Evolutionary conservation across 2,888 invertebrate species (phyloP).

Genomic region (Axea sp.): DNA sequence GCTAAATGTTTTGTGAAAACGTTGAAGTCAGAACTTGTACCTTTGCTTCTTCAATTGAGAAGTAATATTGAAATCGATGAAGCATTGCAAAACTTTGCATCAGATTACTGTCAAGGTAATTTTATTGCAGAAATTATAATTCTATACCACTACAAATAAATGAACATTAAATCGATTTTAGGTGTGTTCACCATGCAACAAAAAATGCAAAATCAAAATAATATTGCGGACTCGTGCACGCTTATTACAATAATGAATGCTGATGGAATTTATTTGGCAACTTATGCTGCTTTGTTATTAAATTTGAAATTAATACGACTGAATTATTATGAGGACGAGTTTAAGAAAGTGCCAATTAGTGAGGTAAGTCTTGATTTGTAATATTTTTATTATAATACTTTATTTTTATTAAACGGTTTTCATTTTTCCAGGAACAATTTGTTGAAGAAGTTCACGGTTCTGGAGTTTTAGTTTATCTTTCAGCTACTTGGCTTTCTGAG

Average conservation of each 20-base stretch:
- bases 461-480: constrained; percentile 94
- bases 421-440: constrained; percentile 95
- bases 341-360: constrained; percentile 67
- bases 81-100: constrained; percentile 94
- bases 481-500: constrained; percentile 95
- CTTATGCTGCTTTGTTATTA: constrained; percentile 90
- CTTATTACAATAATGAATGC: constrained; percentile 92
- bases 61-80: constrained; percentile 95
- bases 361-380: constrained; percentile 7
- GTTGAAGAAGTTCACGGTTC: constrained; percentile 95
- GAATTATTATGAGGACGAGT: constrained; percentile 85
- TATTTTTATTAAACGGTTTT: too few relatives aligned
- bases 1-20: constrained; percentile 91
- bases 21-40: constrained; percentile 86
- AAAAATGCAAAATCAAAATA: constrained; percentile 72
- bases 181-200: constrained; percentile 76
- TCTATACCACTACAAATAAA: neutral
- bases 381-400: neutral
- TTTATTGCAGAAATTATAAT: neutral
- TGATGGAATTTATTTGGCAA: constrained; percentile 95
- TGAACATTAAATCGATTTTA: constrained; percentile 32
- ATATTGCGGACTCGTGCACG: constrained; percentile 78
- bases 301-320: constrained; percentile 89
- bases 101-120: constrained; percentile 91
- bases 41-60: constrained; percentile 86